These are phyloP conservation scores for Chlorops oryzae DNA, from an alignment of 1,140 invertebrate genomes.

Conservation along the genomic window DNA sequence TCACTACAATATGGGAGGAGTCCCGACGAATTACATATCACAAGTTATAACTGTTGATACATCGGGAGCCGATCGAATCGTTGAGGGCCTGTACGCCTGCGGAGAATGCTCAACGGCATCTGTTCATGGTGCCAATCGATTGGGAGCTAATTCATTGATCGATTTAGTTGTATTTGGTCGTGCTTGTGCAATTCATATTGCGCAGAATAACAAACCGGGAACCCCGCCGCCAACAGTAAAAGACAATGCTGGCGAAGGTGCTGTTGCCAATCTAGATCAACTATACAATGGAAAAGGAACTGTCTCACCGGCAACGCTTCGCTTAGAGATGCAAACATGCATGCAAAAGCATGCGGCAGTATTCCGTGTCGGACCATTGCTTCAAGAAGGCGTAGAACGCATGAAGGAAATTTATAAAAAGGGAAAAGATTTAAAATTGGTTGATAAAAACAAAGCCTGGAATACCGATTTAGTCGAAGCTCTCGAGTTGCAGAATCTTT, in stretches of 20 bases:
- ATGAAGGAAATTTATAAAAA: slow-evolving; percentile 58
- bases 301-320: slow-evolving; percentile 73
- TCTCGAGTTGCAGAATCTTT: slow-evolving; percentile 92
- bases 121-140: slow-evolving; percentile 94
- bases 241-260: slow-evolving; percentile 79
- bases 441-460: slow-evolving; percentile 73
- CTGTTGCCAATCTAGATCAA: slow-evolving; percentile 86
- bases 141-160: slow-evolving; percentile 94
- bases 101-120: slow-evolving; percentile 72
- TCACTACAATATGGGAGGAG: slow-evolving; percentile 98
- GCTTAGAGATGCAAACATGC: slow-evolving; percentile 90
- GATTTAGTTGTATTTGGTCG: slow-evolving; percentile 97
- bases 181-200: slow-evolving; percentile 87
- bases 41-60: slow-evolving; percentile 59
- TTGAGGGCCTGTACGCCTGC: slow-evolving; percentile 63
- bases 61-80: slow-evolving; percentile 62
- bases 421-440: slow-evolving; percentile 59
- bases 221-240: slow-evolving; percentile 64
- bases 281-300: slow-evolving; percentile 70
- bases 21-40: slow-evolving; percentile 92
- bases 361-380: slow-evolving; percentile 80
- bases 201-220: slow-evolving; percentile 74
- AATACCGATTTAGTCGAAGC: slow-evolving; percentile 95
- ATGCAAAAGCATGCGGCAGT: slow-evolving; percentile 97
- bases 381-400: slow-evolving; percentile 70